These are phyloP conservation scores for Plodia interpunctella DNA, from an alignment of 1,140 invertebrate species.

Conservation along the genomic window DNA sequence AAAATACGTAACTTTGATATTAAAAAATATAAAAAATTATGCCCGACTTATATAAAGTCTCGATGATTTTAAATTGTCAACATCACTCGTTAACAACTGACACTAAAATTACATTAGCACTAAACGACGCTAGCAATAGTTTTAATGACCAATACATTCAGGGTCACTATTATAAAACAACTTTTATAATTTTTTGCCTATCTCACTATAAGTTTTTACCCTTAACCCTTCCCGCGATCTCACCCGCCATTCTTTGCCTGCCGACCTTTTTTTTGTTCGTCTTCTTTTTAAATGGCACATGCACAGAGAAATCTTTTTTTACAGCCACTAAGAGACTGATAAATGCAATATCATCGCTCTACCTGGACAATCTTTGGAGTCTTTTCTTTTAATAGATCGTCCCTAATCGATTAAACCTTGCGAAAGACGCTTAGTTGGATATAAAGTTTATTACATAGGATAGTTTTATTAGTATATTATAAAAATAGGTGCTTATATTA, in stretches of 20 bases:
- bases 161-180: conserved; percentile 36
- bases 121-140: neutral
- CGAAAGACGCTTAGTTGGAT: conserved; percentile 12
- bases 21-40: neutral
- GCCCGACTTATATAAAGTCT: neutral
- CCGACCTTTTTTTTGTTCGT: conserved; percentile 60
- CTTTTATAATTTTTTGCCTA: conserved; percentile 64
- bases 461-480: too few species aligned
- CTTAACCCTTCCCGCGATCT: conserved; percentile 67
- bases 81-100: too few species aligned
- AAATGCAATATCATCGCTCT: conserved; percentile 71
- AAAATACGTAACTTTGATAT: too few species aligned
- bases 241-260: conserved; percentile 65
- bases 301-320: conserved; percentile 65
- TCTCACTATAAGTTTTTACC: conserved; percentile 52
- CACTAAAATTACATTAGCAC: neutral
- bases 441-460: neutral
- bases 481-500: too few species aligned
- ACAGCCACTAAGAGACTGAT: conserved; percentile 47
- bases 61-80: too few species aligned
- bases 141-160: conserved; percentile 31
- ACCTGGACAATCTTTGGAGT: conserved; percentile 59
- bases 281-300: conserved; percentile 75
- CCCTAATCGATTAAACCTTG: conserved; percentile 60
- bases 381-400: conserved; percentile 64